phyloP scores from a whole-genome alignment of 2,797 vertebrate genomes.

The Halcyon badia region DNA sequence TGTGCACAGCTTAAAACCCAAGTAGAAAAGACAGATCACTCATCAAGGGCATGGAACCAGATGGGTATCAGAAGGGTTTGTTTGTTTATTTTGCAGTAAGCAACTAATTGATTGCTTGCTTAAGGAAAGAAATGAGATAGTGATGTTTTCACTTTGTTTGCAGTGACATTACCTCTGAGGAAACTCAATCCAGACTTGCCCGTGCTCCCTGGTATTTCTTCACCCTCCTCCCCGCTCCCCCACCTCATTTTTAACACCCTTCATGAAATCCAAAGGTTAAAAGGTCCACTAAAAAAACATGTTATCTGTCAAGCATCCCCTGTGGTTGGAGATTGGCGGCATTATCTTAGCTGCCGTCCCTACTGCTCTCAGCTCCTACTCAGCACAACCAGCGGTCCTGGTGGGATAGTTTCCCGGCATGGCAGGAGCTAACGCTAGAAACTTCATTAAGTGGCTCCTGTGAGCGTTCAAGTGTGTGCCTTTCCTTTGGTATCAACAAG shows the following conservation, averaged over 20 bases:
- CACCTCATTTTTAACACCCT: neutral
- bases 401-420: neutral
- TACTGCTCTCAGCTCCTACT: constrained; percentile 16
- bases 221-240: neutral
- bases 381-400: neutral
- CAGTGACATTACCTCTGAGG: neutral
- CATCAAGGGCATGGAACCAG: neutral
- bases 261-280: constrained; percentile 34
- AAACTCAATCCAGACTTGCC: constrained; percentile 7
- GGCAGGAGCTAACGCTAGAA: neutral
- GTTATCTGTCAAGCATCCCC: constrained; percentile 50
- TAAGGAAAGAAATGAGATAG: constrained; percentile 19
- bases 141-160: constrained; percentile 42
- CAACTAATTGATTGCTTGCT: constrained; percentile 41
- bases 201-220: neutral
- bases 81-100: constrained; percentile 51
- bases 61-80: neutral
- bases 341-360: constrained; percentile 23
- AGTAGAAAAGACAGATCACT: neutral
- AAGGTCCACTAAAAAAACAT: neutral
- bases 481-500: constrained; percentile 2
- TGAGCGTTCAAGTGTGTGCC: constrained; percentile 13
- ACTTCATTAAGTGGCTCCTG: constrained; percentile 31
- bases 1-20: neutral
- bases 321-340: neutral